A percentile compares a stretch with the other conserved stretches of the same genome.
These are phyloP conservation scores for Micropoecilia bifurca DNA, from an alignment of 2,797 vertebrate species.

Conservation along the genomic window DNA sequence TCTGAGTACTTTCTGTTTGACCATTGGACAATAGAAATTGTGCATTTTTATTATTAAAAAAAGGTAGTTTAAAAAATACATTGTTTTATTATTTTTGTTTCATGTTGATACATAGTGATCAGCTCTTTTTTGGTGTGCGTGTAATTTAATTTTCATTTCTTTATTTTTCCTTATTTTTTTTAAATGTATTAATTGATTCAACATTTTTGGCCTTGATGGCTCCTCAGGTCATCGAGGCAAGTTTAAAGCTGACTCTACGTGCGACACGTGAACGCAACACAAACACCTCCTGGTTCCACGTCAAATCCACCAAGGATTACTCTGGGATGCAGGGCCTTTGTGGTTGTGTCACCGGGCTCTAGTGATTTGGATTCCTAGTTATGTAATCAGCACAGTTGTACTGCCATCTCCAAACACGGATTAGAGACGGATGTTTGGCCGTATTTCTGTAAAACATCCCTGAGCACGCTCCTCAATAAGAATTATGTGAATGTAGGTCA, in stretches of 20 bases:
- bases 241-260: slow-evolving; percentile 24
- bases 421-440: slow-evolving; percentile 24
- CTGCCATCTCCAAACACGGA: slow-evolving; percentile 40
- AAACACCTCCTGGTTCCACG: slow-evolving; percentile 37
- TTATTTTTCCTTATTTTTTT: neutral
- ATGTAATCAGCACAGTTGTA: slow-evolving; percentile 37
- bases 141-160: too few species aligned
- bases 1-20: neutral
- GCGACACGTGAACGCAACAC: slow-evolving; percentile 45
- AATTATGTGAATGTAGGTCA: slow-evolving; percentile 51
- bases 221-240: neutral
- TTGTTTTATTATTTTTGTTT: neutral
- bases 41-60: neutral
- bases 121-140: neutral
- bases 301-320: slow-evolving; percentile 70
- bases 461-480: neutral
- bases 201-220: neutral
- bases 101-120: neutral
- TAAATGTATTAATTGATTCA: neutral
- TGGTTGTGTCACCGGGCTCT: slow-evolving; percentile 27
- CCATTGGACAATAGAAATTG: neutral
- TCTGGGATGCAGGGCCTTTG: slow-evolving; percentile 38
- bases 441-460: slow-evolving; percentile 18
- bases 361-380: slow-evolving; percentile 32
- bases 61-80: neutral